Base-by-base conservation (phyloP, 2,113 vertebrate species). In the Myiozetetes cayanensis region DNA sequence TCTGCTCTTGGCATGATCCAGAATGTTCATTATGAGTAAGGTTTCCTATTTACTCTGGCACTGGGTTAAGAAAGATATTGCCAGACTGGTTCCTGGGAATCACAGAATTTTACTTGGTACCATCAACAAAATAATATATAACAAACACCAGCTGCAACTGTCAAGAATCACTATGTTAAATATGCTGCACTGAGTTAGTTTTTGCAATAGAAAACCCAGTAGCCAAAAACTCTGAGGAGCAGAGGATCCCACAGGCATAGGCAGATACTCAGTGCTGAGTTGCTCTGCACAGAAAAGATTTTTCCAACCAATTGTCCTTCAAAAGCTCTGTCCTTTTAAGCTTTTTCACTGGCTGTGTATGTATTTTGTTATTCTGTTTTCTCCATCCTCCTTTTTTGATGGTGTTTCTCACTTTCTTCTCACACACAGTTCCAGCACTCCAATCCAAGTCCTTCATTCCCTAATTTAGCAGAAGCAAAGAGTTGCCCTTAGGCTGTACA, bases 101-200 rank as follows among this genome's bases (percentile, higher is more conserved):
- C 74, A 90, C 27, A 78, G 39, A 89, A 89, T 94, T 83, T 87
- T 85, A 85, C 53, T 93, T 70, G 55, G 46, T 89, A 63, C 30
- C 71, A 66, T 77, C 67, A 91, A 89, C 81, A 94, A 96, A 94
- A 87, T 87, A 95, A 87, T 88, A 86, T 73, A 93, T 76, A 88
- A 78, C 85, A 94, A 97, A 93, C 85, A 96, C 58, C 89, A 93
- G 89, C 89, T 96, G 93, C 87, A 93, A 62, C 78, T 91, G 81
- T 85, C 89, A 91, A 73, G 67, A 93, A 93, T 66, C 44, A 44
- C 46, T 37, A 27, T 5, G 41, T 76, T 77, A 91, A 92, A 96
- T 41, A 76, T 30, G 44, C 46, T 33, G 6, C 16, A 89, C 49
- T 61, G 44, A 87, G 68, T 30, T 59, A 44, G 33, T 33, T 53